Percentiles rank a stretch among this genome's conserved stretches.
Evolutionary conservation across 2,888 invertebrate species (phyloP).

Genomic region (Diarsia mendica): DNA sequence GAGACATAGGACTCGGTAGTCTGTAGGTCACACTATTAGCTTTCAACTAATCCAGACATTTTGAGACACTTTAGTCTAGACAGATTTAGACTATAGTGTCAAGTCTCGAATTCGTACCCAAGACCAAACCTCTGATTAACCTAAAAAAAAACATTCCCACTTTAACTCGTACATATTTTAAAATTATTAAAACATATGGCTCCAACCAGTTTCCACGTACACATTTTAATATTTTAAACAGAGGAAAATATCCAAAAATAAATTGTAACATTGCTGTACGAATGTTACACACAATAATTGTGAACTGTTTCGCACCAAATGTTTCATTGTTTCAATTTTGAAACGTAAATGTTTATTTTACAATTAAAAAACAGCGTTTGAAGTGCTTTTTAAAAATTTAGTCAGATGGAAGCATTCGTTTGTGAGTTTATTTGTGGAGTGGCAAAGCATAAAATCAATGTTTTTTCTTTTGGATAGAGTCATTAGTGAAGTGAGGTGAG

Average conservation of each 20-base stretch:
- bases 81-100: too few species aligned
- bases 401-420: not conserved
- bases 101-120: too few species aligned
- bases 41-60: not conserved
- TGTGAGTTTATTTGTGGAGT: constrained; percentile 12
- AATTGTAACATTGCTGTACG: constrained; percentile 43
- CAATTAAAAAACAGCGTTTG: constrained; percentile 41
- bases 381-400: constrained; percentile 37
- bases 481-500: not conserved
- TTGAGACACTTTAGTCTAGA: not conserved
- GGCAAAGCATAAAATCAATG: constrained; percentile 14
- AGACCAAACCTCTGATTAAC: not conserved
- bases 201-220: constrained; percentile 32
- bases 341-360: constrained; percentile 53
- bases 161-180: too few species aligned
- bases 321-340: constrained; percentile 54
- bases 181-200: constrained; percentile 20
- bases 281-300: constrained; percentile 29
- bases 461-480: not conserved
- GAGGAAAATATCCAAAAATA: constrained; percentile 50
- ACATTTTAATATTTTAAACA: constrained; percentile 50
- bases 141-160: not conserved
- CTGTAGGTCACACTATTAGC: too few species aligned
- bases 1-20: too few species aligned
- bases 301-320: constrained; percentile 39